Evolutionary conservation across 2,888 invertebrate genomes (phyloP).

Genomic region (Hyalella azteca): DNA sequence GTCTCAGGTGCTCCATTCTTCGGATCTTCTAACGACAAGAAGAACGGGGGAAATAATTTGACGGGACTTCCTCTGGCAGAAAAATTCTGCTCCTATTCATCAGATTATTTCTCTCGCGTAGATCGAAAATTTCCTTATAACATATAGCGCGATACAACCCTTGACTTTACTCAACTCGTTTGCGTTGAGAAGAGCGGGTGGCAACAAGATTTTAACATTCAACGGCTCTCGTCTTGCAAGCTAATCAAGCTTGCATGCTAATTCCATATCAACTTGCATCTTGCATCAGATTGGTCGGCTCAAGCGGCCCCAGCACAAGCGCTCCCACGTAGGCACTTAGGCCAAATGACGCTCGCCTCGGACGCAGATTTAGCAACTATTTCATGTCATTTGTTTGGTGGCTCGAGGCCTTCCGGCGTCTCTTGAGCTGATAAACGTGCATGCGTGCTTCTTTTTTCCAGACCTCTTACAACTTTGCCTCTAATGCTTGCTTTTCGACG

Average conservation of each 20-base stretch:
- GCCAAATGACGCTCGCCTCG: conserved; percentile 5
- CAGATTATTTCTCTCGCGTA: too few species aligned
- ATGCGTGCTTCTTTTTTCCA: too few species aligned
- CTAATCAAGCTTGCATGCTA: conserved; percentile 11
- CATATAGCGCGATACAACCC: too few species aligned
- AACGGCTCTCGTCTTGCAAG: background rate
- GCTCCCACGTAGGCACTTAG: conserved; percentile 3
- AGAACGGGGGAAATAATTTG: background rate
- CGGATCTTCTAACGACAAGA: background rate
- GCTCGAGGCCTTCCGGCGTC: background rate
- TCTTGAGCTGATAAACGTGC: background rate
- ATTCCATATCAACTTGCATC: conserved; percentile 18
- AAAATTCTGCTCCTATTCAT: too few species aligned
- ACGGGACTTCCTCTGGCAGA: background rate
- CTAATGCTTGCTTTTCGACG: too few species aligned
- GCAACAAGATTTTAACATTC: background rate
- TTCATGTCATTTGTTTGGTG: background rate
- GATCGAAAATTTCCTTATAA: too few species aligned
- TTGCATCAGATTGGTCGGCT: conserved; percentile 17
- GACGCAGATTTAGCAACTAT: conserved; percentile 2
- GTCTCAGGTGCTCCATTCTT: background rate
- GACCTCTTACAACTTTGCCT: too few species aligned
- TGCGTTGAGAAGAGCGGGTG: background rate
- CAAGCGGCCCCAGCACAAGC: background rate
- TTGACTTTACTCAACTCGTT: too few species aligned